These are phyloP conservation scores for Pangasius sanitwongsei DNA, from an alignment of 2,797 vertebrate genomes.

Conservation along the genomic window DNA sequence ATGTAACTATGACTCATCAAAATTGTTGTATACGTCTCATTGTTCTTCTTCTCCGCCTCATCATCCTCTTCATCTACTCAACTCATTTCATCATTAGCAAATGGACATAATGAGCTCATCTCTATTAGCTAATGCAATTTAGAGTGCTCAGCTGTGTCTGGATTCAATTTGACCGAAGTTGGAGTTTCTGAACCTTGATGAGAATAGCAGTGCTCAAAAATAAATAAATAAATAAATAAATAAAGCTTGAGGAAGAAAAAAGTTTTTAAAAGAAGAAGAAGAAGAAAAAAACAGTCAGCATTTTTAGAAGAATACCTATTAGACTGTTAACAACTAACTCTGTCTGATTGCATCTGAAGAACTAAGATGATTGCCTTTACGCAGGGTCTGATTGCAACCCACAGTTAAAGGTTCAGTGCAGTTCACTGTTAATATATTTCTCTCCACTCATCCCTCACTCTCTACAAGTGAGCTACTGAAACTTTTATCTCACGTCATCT, in stretches of 20 bases:
- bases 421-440: slow-evolving; percentile 45
- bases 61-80: slow-evolving; percentile 1
- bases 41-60: slow-evolving; percentile 14
- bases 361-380: slow-evolving; percentile 52
- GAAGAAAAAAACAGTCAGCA: neutral
- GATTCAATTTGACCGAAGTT: slow-evolving; percentile 32
- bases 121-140: slow-evolving; percentile 35
- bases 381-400: slow-evolving; percentile 58
- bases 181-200: slow-evolving; percentile 29
- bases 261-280: neutral
- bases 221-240: slow-evolving; percentile 48
- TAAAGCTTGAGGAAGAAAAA: slow-evolving; percentile 38
- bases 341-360: slow-evolving; percentile 59
- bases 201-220: slow-evolving; percentile 22
- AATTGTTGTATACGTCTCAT: slow-evolving; percentile 6
- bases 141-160: slow-evolving; percentile 32
- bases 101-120: slow-evolving; percentile 22
- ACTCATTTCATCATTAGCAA: slow-evolving; percentile 51
- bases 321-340: slow-evolving; percentile 56
- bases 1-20: slow-evolving; percentile 46
- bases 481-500: slow-evolving; percentile 42
- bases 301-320: slow-evolving; percentile 47
- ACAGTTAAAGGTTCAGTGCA: slow-evolving; percentile 18
- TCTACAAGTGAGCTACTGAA: slow-evolving; percentile 1
- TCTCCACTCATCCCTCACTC: neutral